Evolutionary conservation across 2,888 invertebrate genomes (phyloP).

Genomic region (Nephrocerus scutellatus): DNA sequence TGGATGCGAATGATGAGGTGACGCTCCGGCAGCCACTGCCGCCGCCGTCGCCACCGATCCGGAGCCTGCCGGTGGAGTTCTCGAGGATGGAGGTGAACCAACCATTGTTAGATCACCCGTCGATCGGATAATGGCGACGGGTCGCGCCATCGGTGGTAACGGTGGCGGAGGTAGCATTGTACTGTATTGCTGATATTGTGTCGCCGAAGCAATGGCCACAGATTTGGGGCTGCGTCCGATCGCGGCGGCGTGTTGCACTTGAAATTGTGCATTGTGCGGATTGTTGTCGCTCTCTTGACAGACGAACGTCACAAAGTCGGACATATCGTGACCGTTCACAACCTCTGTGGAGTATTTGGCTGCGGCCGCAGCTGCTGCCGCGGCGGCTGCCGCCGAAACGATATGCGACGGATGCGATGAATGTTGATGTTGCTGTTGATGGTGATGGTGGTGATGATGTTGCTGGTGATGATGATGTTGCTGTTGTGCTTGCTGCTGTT

Average conservation of each 20-base stretch:
- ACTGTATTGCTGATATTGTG: conserved; percentile 54
- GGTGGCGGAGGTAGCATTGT: conserved; percentile 94
- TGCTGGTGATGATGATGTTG: conserved; percentile 24
- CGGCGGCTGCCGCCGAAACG: conserved; percentile 40
- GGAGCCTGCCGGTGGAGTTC: conserved; percentile 51
- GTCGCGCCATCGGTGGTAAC: conserved; percentile 91
- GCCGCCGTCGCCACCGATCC: conserved; percentile 29
- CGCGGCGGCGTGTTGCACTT: conserved; percentile 26
- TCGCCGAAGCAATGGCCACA: conserved; percentile 17
- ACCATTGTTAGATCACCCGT: conserved; percentile 62
- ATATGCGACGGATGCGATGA: too few species aligned
- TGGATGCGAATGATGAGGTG: conserved; percentile 20
- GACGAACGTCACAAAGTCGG: conserved; percentile 94
- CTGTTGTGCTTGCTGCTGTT: conserved; percentile 23
- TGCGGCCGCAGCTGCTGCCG: conserved; percentile 51
- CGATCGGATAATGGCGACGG: conserved; percentile 91
- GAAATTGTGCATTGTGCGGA: conserved; percentile 30
- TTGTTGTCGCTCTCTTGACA: conserved; percentile 80
- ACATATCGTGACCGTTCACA: conserved; percentile 81
- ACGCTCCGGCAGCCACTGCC: conserved; percentile 23
- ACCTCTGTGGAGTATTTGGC: conserved; percentile 60
- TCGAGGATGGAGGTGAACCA: conserved; percentile 58
- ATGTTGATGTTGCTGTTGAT: conserved; percentile 22
- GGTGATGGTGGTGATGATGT: conserved; percentile 22
- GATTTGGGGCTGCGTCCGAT: conserved; percentile 56